Percentiles rank a stretch among this genome's conserved stretches.
Conservation (phyloP, 2,113 vertebrate species). For the Numenius arquata region DNA sequence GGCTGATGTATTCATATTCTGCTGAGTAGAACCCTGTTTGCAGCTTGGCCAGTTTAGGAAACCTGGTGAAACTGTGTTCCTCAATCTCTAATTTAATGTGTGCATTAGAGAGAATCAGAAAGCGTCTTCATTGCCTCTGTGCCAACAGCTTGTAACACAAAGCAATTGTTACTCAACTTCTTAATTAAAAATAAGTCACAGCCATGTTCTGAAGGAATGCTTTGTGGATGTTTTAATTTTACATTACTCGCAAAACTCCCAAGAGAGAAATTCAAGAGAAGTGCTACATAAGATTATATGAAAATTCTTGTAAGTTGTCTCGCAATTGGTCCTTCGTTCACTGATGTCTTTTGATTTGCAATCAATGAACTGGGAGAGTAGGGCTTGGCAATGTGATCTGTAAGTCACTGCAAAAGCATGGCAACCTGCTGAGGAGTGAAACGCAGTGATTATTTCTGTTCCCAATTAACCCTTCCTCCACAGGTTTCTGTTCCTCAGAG, state of each 20-base stretch:
- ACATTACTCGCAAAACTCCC: background rate
- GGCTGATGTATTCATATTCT: background rate
- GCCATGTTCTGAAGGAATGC: background rate
- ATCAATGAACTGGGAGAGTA: background rate
- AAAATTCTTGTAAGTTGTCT: background rate
- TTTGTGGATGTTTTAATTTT: constrained; percentile 35
- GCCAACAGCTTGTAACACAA: constrained; percentile 15
- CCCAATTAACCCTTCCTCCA: background rate
- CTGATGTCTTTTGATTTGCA: background rate
- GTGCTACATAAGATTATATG: background rate
- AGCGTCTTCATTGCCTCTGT: background rate
- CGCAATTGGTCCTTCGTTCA: background rate
- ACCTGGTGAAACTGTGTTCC: background rate
- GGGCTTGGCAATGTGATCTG: background rate
- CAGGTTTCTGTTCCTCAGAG: background rate
- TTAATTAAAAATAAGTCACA: constrained; percentile 50
- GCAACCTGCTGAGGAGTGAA: background rate
- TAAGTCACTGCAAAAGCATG: background rate
- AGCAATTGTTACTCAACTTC: constrained; percentile 27
- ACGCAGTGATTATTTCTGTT: background rate
- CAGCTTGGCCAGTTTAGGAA: constrained; percentile 8
- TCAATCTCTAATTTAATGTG: background rate
- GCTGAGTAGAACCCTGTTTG: background rate
- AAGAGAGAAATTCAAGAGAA: background rate
- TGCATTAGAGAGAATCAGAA: background rate